Conservation (phyloP, 1,140 invertebrate genomes). For the Pollicipes pollicipes region DNA sequence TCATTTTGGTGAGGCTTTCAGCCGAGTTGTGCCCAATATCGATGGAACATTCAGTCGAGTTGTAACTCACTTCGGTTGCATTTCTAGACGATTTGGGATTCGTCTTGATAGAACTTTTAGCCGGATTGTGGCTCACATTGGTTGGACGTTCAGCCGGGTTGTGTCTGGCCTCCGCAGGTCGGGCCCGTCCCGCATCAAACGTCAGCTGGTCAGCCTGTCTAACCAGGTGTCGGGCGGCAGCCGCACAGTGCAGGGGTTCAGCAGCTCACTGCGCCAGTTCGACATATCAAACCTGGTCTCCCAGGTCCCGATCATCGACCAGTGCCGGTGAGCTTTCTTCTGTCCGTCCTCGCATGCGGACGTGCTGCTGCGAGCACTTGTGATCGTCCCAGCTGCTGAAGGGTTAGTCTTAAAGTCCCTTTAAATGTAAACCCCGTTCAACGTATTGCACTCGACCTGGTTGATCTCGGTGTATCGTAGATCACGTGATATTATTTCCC, state of each 20-base stretch:
- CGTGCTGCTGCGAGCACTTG: too few relatives aligned
- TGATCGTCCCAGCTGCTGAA: too few relatives aligned
- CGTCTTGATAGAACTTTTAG: too few relatives aligned
- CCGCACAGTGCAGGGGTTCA: neutral
- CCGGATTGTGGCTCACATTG: neutral
- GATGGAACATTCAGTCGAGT: neutral
- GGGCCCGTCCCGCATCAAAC: neutral
- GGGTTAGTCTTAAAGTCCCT: too few relatives aligned
- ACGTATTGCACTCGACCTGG: too few relatives aligned
- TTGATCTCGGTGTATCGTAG: too few relatives aligned
- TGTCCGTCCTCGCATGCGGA: too few relatives aligned
- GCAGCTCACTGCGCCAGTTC: neutral
- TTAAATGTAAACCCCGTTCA: too few relatives aligned
- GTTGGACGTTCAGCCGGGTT: neutral
- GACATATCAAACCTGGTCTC: neutral
- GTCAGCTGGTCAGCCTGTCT: neutral
- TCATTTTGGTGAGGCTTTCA: too few relatives aligned
- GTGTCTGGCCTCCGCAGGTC: neutral
- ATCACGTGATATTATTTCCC: too few relatives aligned
- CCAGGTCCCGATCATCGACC: constrained; percentile 1
- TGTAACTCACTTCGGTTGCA: neutral
- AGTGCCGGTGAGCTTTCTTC: constrained; percentile 11
- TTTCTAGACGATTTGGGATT: too few relatives aligned
- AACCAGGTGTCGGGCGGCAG: neutral
- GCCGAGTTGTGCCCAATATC: neutral